Evolutionary conservation across 2,888 invertebrate species (phyloP).

Genomic region (Nysson spinosus): DNA sequence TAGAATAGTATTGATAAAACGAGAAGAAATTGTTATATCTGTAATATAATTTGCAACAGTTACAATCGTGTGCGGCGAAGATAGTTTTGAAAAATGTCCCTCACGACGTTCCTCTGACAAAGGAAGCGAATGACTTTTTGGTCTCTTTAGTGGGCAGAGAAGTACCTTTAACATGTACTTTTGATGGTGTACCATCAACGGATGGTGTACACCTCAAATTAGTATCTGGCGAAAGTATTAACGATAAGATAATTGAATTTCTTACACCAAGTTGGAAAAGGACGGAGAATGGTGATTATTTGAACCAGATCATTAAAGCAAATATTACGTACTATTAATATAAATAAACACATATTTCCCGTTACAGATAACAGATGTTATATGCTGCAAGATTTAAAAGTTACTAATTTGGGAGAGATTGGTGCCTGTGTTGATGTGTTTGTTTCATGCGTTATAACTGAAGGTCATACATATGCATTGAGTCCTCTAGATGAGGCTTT

Average conservation of each 20-base stretch:
- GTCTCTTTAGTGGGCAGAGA: slow-evolving; percentile 53
- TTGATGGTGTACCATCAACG: slow-evolving; percentile 50
- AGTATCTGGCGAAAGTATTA: slow-evolving; percentile 58
- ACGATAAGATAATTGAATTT: slow-evolving; percentile 58
- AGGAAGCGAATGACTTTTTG: slow-evolving; percentile 62
- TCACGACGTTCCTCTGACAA: slow-evolving; percentile 60
- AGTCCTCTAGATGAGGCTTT: slow-evolving; percentile 55
- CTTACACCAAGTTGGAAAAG: slow-evolving; percentile 64
- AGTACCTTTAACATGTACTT: slow-evolving; percentile 57
- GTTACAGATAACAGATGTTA: slow-evolving; percentile 54
- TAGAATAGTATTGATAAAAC: background rate
- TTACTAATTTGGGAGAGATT: slow-evolving; percentile 55
- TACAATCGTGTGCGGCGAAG: slow-evolving; percentile 50
- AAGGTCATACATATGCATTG: slow-evolving; percentile 47
- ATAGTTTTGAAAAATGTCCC: slow-evolving; percentile 63
- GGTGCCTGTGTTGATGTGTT: slow-evolving; percentile 52
- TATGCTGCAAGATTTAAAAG: slow-evolving; percentile 51
- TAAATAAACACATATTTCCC: no score
- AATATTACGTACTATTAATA: no score
- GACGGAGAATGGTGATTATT: slow-evolving; percentile 47
- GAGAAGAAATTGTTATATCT: background rate
- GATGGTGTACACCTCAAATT: slow-evolving; percentile 61
- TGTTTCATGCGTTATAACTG: slow-evolving; percentile 32
- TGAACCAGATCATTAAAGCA: no score
- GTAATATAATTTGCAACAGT: slow-evolving; percentile 36